Conservation (phyloP, 2,113 vertebrate genomes). For the Lathamus discolor region DNA sequence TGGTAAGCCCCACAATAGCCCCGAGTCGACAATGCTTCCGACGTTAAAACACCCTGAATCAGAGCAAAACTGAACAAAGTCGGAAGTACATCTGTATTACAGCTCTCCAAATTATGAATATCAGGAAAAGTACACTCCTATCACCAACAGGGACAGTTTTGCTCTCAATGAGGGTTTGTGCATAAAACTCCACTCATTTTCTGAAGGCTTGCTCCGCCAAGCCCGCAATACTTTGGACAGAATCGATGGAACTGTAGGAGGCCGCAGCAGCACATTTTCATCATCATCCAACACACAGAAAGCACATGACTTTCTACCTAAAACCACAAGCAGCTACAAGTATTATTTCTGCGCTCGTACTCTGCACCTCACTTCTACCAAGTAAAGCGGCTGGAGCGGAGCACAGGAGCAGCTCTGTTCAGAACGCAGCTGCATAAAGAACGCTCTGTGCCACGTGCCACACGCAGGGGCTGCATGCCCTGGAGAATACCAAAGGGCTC, state of each 20-base stretch:
- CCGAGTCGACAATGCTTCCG: neutral
- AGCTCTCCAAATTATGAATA: neutral
- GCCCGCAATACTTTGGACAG: neutral
- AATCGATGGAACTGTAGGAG: neutral
- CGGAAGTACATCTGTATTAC: neutral
- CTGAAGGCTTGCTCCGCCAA: neutral
- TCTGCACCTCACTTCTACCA: neutral
- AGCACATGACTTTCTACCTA: neutral
- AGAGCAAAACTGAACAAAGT: neutral
- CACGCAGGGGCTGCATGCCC: neutral
- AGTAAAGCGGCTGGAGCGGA: neutral
- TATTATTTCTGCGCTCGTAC: neutral
- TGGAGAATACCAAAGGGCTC: neutral
- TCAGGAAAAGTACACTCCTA: neutral
- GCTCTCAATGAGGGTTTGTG: neutral
- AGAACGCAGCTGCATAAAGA: neutral
- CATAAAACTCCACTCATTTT: neutral
- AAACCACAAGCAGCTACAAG: neutral
- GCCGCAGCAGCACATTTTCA: neutral
- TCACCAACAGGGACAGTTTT: neutral
- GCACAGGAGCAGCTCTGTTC: slow-evolving; percentile 42
- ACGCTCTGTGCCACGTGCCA: neutral
- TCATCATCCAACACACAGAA: neutral
- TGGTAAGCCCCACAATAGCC: neutral
- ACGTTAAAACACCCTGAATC: neutral